Percentiles rank a stretch among this genome's conserved stretches.
Conservation (phyloP, 2,113 vertebrate genomes). For the Parus major region DNA sequence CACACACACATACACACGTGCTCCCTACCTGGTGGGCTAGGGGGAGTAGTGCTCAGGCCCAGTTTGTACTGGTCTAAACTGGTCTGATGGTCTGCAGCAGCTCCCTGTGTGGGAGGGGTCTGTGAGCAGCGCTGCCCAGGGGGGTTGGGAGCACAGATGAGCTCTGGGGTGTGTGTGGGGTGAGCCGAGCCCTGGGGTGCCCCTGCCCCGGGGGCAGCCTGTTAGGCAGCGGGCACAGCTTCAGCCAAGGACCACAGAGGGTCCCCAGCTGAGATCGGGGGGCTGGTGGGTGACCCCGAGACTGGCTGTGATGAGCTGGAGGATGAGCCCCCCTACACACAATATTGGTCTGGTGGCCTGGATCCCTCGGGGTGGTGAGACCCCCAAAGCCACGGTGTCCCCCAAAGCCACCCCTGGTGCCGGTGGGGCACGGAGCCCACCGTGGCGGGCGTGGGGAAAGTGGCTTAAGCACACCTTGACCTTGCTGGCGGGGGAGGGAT, state of each 20-base stretch:
- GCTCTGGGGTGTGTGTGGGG: neutral
- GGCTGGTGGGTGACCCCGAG: fast-evolving
- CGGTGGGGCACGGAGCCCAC: fast-evolving
- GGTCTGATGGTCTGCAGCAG: neutral
- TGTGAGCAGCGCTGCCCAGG: neutral
- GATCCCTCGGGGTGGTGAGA: fast-evolving
- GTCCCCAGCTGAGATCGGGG: fast-evolving
- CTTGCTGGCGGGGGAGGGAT: conserved; percentile 68
- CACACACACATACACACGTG: no score
- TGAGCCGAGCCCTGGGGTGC: neutral
- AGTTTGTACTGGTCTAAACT: neutral
- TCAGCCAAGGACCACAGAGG: neutral
- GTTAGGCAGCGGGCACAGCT: fast-evolving
- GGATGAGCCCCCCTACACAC: neutral
- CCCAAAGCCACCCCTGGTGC: fast-evolving
- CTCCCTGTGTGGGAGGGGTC: neutral
- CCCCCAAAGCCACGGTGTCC: fast-evolving
- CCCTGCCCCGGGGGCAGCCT: neutral
- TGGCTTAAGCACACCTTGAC: conserved; percentile 65
- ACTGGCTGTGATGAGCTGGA: neutral
- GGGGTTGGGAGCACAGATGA: neutral
- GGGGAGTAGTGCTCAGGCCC: neutral
- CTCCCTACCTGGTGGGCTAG: neutral
- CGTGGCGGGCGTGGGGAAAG: neutral
- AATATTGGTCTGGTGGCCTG: neutral